Evolutionary conservation across 2,888 invertebrate genomes (phyloP).

Genomic region (Cepaea hortensis): DNA sequence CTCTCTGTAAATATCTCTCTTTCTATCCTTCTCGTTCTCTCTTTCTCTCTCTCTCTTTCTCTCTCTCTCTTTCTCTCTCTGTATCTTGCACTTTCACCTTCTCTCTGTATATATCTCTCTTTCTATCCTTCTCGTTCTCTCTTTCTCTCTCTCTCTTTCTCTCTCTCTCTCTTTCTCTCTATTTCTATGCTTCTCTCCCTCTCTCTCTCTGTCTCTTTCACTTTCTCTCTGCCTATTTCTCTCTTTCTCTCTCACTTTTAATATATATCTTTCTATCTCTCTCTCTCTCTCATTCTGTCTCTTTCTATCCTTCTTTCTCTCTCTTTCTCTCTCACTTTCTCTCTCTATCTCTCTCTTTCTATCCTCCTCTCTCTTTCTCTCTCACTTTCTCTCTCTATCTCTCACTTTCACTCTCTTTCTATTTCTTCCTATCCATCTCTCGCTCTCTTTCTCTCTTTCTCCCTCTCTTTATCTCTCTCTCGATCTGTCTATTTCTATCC

Average conservation of each 20-base stretch:
- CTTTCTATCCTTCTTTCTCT: no score
- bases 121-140: not conserved
- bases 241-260: no score
- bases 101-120: not conserved
- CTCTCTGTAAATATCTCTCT: not conserved
- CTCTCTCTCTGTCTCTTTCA: no score
- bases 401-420: not conserved
- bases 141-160: not conserved
- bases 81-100: not conserved
- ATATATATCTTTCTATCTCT: no score
- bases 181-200: not conserved
- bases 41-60: not conserved
- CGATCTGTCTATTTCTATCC: not conserved
- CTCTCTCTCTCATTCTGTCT: no score
- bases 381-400: no score
- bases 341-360: no score
- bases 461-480: not conserved
- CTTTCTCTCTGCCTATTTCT: no score
- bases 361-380: no score
- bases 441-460: not conserved
- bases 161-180: not conserved
- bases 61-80: not conserved
- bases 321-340: no score
- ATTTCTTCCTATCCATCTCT: not conserved
- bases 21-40: not conserved